phyloP scores from a whole-genome alignment of 2,113 vertebrate species.

The Pipa parva region DNA sequence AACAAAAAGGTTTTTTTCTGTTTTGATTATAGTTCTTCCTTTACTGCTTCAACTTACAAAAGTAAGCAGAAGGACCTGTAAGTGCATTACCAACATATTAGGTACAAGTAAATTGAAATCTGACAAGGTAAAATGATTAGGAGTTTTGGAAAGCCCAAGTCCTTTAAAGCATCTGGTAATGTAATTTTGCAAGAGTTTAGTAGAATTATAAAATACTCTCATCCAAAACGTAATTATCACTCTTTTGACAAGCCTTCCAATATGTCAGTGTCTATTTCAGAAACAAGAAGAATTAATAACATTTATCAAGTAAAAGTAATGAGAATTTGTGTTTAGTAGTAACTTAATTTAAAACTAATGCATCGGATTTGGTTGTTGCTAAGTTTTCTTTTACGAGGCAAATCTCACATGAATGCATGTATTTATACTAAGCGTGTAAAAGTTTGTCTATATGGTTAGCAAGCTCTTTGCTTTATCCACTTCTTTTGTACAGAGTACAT shows the following conservation, averaged over 20 bases:
- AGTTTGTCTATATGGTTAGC: too few relatives aligned
- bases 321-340: too few relatives aligned
- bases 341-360: too few relatives aligned
- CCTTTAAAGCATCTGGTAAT: constrained; percentile 40
- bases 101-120: constrained; percentile 39
- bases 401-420: too few relatives aligned
- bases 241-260: too few relatives aligned
- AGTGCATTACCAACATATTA: neutral
- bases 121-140: constrained; percentile 31
- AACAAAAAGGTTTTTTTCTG: neutral
- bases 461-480: neutral
- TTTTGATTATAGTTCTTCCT: too few relatives aligned
- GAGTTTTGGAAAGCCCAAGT: constrained; percentile 36
- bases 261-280: too few relatives aligned
- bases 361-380: too few relatives aligned
- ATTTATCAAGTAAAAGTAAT: neutral
- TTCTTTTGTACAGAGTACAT: constrained; percentile 80
- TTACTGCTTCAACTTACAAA: constrained; percentile 2
- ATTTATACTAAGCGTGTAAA: too few relatives aligned
- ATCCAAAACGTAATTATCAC: too few relatives aligned
- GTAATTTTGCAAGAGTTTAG: constrained; percentile 11
- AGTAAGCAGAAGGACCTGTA: constrained; percentile 3
- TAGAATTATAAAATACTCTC: too few relatives aligned
- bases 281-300: neutral
- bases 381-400: too few relatives aligned